A percentile compares a stretch with the other conserved stretches of the same genome.
These are phyloP conservation scores for Athene noctua DNA, from an alignment of 2,113 vertebrate species.

Conservation along the genomic window DNA sequence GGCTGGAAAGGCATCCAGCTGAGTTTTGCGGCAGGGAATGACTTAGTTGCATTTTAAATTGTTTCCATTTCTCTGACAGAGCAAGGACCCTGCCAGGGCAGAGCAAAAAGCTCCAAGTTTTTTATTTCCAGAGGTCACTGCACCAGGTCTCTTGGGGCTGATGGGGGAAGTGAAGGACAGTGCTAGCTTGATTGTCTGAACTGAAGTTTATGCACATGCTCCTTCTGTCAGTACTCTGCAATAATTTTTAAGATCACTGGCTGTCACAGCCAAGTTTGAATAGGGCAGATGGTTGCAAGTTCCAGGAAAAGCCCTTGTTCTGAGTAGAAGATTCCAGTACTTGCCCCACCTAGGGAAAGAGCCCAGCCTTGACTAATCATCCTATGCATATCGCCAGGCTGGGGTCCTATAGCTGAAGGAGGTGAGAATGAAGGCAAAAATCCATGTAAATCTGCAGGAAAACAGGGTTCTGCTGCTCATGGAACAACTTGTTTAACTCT, in stretches of 20 bases:
- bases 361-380: background rate
- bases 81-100: background rate
- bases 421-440: background rate
- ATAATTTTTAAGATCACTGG: background rate
- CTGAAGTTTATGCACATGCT: background rate
- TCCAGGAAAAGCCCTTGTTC: conserved; percentile 20
- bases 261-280: background rate
- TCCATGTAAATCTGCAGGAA: background rate
- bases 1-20: background rate
- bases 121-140: background rate
- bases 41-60: background rate
- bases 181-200: background rate
- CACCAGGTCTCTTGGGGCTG: background rate
- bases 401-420: background rate
- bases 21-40: background rate
- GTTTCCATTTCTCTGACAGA: background rate
- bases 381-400: background rate
- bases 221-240: background rate
- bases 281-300: background rate
- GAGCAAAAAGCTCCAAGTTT: background rate
- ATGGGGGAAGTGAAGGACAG: background rate
- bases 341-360: background rate
- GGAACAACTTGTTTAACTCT: background rate
- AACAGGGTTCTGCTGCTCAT: background rate
- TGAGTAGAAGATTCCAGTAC: background rate